Base-by-base conservation (phyloP, 2,113 vertebrate genomes). In the Cyprinodon tularosa region DNA sequence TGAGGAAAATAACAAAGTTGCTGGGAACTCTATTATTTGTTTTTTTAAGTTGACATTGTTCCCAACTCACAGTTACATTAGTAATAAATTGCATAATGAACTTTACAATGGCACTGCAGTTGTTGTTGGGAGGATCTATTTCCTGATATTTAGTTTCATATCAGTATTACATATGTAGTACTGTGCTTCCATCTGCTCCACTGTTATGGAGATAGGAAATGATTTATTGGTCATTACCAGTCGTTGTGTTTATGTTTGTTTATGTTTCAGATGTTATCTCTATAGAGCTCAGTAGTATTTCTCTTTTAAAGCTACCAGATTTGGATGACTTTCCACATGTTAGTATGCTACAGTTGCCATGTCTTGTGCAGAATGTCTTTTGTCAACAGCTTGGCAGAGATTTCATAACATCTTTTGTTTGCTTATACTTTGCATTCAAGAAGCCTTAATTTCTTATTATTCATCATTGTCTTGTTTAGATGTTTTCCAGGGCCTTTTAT, bases 311-410 rank as follows among this genome's bases (percentile, higher is more conserved):
- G 62, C 42, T 37, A 48, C 60, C 62, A 61, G 63, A 68, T 83
- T 77, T 72, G 73, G 70, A 78, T 53, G 59, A n/a, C 36, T 61
- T 44, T 81, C 74, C 72, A 12, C 45, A 48, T 37, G 14, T 57
- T 50, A 47, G 62, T 29, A 62, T 66, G 57, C 48, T 66, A 13
- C 60, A 36, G 22, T 37, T 62, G 60, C 5, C 5, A 4, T 10
- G 5, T 45, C 7, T 53, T 15, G 17, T 53, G 8, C 17, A 53
- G 50, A 20, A 53, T 20, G 17, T 53, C 5, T n/a, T 53, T 53
- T 53, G 50, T 53, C 50, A 53, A 20, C 50, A 8, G 17, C 15
- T 53, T 15, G 15, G 17, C 6, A 53, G 5, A 53, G 2, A 53
- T 53, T 53, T 53, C 6, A 53, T 2, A 0, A 0, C 14, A 15